Evolutionary conservation across 2,797 vertebrate genomes (phyloP).

Genomic region (Yasuhikotakia modesta): DNA sequence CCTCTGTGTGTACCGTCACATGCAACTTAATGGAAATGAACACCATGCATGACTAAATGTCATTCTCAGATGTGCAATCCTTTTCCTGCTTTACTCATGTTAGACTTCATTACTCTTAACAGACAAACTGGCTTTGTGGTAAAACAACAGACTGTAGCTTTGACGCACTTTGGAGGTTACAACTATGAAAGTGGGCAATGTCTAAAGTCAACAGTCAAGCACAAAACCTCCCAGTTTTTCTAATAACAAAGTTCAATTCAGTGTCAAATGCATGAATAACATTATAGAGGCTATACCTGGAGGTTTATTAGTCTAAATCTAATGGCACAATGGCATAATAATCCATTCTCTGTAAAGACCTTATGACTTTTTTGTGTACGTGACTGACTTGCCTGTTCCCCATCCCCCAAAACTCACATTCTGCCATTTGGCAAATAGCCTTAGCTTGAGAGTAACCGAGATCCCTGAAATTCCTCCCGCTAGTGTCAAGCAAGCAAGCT

Average conservation of each 20-base stretch:
- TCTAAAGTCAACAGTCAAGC: background rate
- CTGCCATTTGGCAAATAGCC: slow-evolving; percentile 50
- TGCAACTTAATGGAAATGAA: background rate
- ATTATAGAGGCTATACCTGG: background rate
- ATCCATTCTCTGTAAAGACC: background rate
- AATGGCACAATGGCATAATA: background rate
- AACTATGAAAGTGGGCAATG: background rate
- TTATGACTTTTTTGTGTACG: slow-evolving; percentile 22
- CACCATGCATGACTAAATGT: background rate
- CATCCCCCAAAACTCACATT: slow-evolving; percentile 51
- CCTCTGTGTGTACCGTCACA: background rate
- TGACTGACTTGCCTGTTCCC: slow-evolving; percentile 44
- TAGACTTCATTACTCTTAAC: background rate
- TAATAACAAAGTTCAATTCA: background rate
- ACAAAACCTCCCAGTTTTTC: background rate
- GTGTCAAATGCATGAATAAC: background rate
- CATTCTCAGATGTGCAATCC: background rate
- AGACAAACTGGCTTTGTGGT: background rate
- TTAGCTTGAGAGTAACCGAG: slow-evolving; percentile 61
- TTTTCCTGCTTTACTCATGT: background rate
- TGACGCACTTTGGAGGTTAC: background rate
- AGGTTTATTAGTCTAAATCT: background rate
- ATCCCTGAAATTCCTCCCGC: slow-evolving; percentile 46
- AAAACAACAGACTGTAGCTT: background rate
- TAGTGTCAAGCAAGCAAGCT: slow-evolving; percentile 14